Conservation (phyloP, 1,140 invertebrate species). For the Heliconius hermathena region DNA sequence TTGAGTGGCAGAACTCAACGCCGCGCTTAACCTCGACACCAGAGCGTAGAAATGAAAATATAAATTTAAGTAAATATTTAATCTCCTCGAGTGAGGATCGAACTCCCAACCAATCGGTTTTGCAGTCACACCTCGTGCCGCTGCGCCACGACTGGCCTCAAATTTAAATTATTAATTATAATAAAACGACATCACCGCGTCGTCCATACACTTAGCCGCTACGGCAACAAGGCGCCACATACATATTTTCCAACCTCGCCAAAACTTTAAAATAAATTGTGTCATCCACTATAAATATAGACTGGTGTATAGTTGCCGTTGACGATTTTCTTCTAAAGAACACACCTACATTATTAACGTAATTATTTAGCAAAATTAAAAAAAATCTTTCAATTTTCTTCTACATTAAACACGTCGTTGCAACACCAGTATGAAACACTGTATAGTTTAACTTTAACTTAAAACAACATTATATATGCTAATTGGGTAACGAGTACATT, state of each 20-base stretch:
- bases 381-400: background rate
- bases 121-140: no score
- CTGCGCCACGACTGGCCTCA: no score
- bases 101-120: no score
- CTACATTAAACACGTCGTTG: background rate
- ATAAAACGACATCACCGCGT: conserved; percentile 41
- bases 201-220: conserved; percentile 34
- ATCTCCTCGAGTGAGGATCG: no score
- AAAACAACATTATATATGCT: conserved; percentile 27
- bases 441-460: background rate
- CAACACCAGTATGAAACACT: background rate
- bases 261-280: conserved; percentile 42
- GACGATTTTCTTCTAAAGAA: no score
- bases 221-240: conserved; percentile 39
- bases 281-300: conserved; percentile 31
- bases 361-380: background rate
- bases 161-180: conserved; percentile 11
- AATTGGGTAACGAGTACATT: conserved; percentile 53
- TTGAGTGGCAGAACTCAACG: no score
- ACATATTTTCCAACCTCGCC: conserved; percentile 38
- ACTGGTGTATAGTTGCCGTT: no score
- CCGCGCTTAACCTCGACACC: no score
- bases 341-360: background rate
- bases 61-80: no score
- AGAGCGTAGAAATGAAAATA: no score